Conservation (phyloP, 2,797 vertebrate species). For the Australoheros facetus region DNA sequence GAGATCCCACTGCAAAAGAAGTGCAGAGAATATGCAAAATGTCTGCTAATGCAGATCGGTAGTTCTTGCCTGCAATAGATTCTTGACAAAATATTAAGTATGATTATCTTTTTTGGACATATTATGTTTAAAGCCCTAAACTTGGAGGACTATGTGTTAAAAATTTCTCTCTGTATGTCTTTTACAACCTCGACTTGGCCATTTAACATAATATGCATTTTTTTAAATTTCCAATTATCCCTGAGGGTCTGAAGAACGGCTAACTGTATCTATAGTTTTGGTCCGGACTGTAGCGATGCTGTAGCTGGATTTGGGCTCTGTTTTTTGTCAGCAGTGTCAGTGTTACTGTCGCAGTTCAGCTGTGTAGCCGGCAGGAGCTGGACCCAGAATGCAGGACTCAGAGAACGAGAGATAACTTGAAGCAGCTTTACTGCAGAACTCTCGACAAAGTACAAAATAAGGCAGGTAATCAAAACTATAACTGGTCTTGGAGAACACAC, state of each 20-base stretch:
- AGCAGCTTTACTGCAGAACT: no score
- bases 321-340: conserved; percentile 25
- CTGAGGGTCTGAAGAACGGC: neutral
- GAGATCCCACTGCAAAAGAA: neutral
- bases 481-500: no score
- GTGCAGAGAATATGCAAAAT: neutral
- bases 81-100: neutral
- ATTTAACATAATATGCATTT: neutral
- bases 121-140: neutral
- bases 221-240: neutral
- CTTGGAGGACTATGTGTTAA: neutral
- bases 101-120: neutral
- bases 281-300: neutral
- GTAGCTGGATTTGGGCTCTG: neutral
- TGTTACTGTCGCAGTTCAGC: conserved; percentile 5
- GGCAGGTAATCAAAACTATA: no score
- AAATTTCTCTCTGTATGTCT: neutral
- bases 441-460: no score
- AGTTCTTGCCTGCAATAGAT: neutral
- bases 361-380: no score
- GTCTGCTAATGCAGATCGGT: neutral
- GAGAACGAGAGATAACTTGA: no score
- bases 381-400: no score
- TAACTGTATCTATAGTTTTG: neutral
- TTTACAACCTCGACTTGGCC: neutral